Base-by-base conservation (phyloP, 2,888 invertebrate species). In the Xylocampa areola region DNA sequence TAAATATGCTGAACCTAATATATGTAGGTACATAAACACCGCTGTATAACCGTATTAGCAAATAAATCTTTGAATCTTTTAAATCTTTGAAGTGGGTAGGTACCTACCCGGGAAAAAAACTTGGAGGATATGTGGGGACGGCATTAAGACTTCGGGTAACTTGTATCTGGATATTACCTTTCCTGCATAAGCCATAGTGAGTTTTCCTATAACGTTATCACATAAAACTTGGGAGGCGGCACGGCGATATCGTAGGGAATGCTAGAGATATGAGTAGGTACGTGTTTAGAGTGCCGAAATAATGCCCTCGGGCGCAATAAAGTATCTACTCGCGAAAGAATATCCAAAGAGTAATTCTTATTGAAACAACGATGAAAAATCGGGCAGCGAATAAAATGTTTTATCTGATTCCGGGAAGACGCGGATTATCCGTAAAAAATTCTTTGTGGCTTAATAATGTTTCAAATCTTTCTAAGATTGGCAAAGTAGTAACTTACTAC, bases 201-300 rank as follows among this genome's bases (percentile, higher is more conserved):
- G 40, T 51, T 36, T 48, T 49, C 55, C 35, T 69, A 51, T 30
- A 63, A n/a, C 14, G 63, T 53, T 68, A 73, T 51, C 55, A 33
- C 29, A 54, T 53, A 62, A 60, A 68, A 58, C 47, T 60, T 52
- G 16, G 25, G 25, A 57, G 52, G 49, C 36, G 14, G 33, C 62
- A 47, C 36, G 14, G 33, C 62, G 68, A 64, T 70, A 67, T 67
- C 62, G 51, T 71, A 77, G 62, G 63, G 60, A 73, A 76, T 62
- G 67, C 58, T 64, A 70, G 60, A 62, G 57, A 62, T 57, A 51
- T 17, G 47, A 52, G 49, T 58, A 78, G 54, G 49, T 58, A 78
- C 73, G 77, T 78, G 78, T 72, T 75, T 61, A 59, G 74, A 66
- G 62, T 76, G 55, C 52, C 45, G 51, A 65, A 62, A 63, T 55